Evolutionary conservation across 1,140 invertebrate species (phyloP).

Genomic region (Patella vulgata): DNA sequence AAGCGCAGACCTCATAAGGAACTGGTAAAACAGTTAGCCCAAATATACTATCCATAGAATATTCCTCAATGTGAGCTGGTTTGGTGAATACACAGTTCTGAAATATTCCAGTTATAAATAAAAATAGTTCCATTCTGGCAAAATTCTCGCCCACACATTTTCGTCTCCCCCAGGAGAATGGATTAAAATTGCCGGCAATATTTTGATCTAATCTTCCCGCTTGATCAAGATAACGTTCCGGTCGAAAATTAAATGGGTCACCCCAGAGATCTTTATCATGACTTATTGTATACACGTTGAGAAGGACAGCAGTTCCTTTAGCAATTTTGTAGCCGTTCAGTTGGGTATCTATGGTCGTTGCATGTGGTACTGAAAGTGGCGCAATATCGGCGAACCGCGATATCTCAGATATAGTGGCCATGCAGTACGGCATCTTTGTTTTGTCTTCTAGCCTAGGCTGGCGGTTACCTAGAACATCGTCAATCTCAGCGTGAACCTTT

Average conservation of each 20-base stretch:
- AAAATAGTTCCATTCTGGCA: slow-evolving; percentile 39
- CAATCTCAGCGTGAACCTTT: slow-evolving; percentile 84
- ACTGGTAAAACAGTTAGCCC: slow-evolving; percentile 5
- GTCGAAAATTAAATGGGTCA: slow-evolving; percentile 77
- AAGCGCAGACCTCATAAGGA: slow-evolving; percentile 19
- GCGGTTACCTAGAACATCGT: slow-evolving; percentile 80
- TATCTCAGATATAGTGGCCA: slow-evolving; percentile 37
- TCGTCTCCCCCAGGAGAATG: slow-evolving; percentile 35
- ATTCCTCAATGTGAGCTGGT: slow-evolving; percentile 14
- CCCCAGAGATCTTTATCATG: slow-evolving; percentile 70
- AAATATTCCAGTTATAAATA: slow-evolving; percentile 33
- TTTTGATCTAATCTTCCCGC: slow-evolving; percentile 72
- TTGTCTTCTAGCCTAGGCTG: slow-evolving; percentile 69
- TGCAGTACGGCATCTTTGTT: slow-evolving; percentile 1
- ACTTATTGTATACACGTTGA: slow-evolving; percentile 52
- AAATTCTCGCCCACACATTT: slow-evolving; percentile 42
- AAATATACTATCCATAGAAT: slow-evolving; percentile 6
- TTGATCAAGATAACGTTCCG: slow-evolving; percentile 78
- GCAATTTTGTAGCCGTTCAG: slow-evolving; percentile 59
- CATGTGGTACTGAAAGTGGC: slow-evolving; percentile 49
- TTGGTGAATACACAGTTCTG: slow-evolving; percentile 28
- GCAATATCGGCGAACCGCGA: slow-evolving; percentile 68
- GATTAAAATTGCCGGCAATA: slow-evolving; percentile 18
- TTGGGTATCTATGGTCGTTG: slow-evolving; percentile 39
- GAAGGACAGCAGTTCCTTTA: slow-evolving; percentile 52